Evolutionary conservation across 2,797 vertebrate species (phyloP), one percentile per base, ranked within the genome.

Genomic region (Crocidura indochinensis): DNA sequence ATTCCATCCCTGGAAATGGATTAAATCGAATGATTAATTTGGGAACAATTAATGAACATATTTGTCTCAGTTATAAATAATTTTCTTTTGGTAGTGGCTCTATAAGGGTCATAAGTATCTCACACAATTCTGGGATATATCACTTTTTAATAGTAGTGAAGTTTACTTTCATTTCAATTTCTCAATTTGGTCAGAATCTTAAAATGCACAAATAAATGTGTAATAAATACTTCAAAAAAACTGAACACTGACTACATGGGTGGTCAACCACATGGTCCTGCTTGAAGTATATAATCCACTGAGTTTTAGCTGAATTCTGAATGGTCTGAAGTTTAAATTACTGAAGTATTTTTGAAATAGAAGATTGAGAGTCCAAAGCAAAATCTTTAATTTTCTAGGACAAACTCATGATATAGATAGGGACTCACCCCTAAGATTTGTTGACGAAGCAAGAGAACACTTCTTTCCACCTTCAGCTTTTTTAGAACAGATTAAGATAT

Each of bases 81-180:
- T 86, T 56, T 79, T 31, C 56, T 65, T 85, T 73, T 26, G 44
- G 10, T 1, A 65, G 20, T 27, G 10, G 67, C 19, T n/a, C 27
- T 44, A 72, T 46, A 1, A n/a, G 19, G 29, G 49, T 8, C n/a
- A 72, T 46, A 38, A 44, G 38, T 19, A 67, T 91, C 27, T 87
- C 17, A 22, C n/a, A 60, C 12, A 31, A 27, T 38, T 29, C 71
- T 87, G 14, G 67, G n/a, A 60, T 2, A 47, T 80, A 68, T 31
- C 49, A 84, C 8, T 65, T 12, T 73, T 14, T 46, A 56, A 44
- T 20, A 73, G 22, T 56, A 67, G 56, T 73, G 27, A 56, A 56
- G 53, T 74, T 47, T 46, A 85, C 67, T 67, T 90, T 77, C 12
- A 56, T 69, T 84, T 86, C 68, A 80, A 46, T 60, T 74, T 69